Base-by-base conservation (phyloP, 2,113 vertebrate genomes). In the Pyxicephalus adspersus region DNA sequence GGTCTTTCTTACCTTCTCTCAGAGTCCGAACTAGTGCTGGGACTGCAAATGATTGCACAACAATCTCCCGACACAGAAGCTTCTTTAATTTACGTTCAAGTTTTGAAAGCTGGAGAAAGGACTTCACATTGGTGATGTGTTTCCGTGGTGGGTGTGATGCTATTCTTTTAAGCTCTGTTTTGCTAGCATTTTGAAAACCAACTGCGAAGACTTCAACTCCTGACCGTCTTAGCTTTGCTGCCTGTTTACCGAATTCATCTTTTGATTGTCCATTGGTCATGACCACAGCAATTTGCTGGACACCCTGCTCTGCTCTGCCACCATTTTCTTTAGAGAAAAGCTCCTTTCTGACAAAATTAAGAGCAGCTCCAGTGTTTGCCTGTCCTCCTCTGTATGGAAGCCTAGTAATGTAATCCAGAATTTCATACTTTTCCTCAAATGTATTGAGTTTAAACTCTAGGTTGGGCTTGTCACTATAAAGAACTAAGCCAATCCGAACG, bases 231-330 rank as follows among this genome's bases (percentile, higher is more conserved):
- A 96, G 91, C 0, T 84, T 60, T 34, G 87, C 83, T 3, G 94
- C 94, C 0, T 88, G 68, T 2, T 16, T 23, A 3, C 23, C 85
- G 55, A 95, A 90, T 0, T 87, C 18, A 64, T 95, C 94, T n/a
- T 90, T 81, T 4, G 94, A 95, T 23, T 90, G 20, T 0, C 91
- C 89, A 1, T 92, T 91, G 0, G 91, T 95, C 86, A 96, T 92
- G 63, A 96, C 88, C 20, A 97, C 85, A 0, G 94, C 94, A 64
- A 96, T 87, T 86, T 94, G 92, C 71, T 90, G 90, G 18, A 94
- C 79, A 0, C 93, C 91, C 2, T 81, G 77, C 1, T 28, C 26
- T 13, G 71, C 85, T 52, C 94, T 87, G 84, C 94, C 90, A 8
- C 95, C 94, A 4, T 22, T 83, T 0, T 71, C 50, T 9, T 81